These are phyloP conservation scores for Darevskia nairensis DNA, from an alignment of 2,797 vertebrate species.

Conservation along the genomic window DNA sequence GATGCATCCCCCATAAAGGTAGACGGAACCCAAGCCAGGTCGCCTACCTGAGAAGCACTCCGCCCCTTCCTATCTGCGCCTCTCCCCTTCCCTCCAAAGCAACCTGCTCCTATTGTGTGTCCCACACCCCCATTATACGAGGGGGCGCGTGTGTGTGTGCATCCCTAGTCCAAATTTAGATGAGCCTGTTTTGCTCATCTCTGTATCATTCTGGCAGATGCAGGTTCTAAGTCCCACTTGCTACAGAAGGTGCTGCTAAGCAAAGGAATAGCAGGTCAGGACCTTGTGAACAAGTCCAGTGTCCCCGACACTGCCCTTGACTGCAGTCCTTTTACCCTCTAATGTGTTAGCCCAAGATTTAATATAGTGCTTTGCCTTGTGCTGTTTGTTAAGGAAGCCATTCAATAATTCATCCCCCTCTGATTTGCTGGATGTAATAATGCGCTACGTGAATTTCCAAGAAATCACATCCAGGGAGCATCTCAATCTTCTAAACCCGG, in stretches of 20 bases:
- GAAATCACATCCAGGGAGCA: not conserved
- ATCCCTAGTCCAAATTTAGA: not conserved
- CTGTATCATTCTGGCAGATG: not conserved
- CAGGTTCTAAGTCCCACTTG: not conserved
- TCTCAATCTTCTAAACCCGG: not conserved
- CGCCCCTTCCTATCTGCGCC: too few relatives aligned
- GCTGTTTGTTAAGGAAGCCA: not conserved
- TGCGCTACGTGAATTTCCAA: not conserved
- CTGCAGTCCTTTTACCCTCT: not conserved
- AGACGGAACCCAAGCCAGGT: too few relatives aligned
- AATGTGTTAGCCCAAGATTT: not conserved
- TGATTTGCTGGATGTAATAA: not conserved
- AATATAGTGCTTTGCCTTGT: not conserved
- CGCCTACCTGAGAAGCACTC: too few relatives aligned
- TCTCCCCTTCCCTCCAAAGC: too few relatives aligned
- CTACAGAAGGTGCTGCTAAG: not conserved
- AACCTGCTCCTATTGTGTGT: too few relatives aligned
- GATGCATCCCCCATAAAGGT: too few relatives aligned
- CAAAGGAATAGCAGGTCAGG: not conserved
- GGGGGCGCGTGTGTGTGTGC: too few relatives aligned
- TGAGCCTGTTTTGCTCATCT: not conserved
- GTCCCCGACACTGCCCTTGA: not conserved
- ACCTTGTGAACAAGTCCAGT: too few relatives aligned
- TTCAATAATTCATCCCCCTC: not conserved
- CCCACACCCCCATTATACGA: too few relatives aligned